These are phyloP conservation scores for Melanogrammus aeglefinus DNA, from an alignment of 2,797 vertebrate species.

Conservation along the genomic window DNA sequence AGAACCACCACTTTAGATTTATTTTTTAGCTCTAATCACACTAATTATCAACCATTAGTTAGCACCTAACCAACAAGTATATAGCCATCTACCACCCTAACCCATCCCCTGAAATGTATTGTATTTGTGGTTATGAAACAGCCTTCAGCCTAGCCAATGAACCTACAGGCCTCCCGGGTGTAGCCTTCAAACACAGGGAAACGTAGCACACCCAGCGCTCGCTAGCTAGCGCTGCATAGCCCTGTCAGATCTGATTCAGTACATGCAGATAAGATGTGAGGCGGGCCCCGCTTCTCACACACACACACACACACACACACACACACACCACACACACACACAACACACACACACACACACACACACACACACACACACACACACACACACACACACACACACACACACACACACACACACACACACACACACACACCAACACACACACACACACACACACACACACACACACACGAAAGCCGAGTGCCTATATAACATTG, in stretches of 20 bases:
- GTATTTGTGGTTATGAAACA: not conserved
- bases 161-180: not conserved
- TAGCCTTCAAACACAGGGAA: not conserved
- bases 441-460: not conserved
- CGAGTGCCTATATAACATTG: not conserved
- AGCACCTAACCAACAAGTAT: not conserved
- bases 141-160: no score
- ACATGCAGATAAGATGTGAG: slow-evolving; percentile 33
- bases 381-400: slow-evolving; percentile 3
- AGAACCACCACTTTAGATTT: not conserved
- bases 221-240: slow-evolving; percentile 23
- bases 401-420: slow-evolving; percentile 6
- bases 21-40: not conserved
- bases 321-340: not conserved
- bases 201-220: not conserved
- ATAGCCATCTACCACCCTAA: not conserved
- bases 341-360: not conserved
- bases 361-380: not conserved
- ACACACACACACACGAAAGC: slow-evolving; percentile 7
- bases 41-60: not conserved
- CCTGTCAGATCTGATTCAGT: slow-evolving; percentile 45
- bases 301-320: not conserved
- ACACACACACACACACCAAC: slow-evolving; percentile 3
- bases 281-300: not conserved
- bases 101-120: not conserved